phyloP scores from a whole-genome alignment of 53 echinoderm and acorn worm genomes.

The Paelopatides confundens region DNA sequence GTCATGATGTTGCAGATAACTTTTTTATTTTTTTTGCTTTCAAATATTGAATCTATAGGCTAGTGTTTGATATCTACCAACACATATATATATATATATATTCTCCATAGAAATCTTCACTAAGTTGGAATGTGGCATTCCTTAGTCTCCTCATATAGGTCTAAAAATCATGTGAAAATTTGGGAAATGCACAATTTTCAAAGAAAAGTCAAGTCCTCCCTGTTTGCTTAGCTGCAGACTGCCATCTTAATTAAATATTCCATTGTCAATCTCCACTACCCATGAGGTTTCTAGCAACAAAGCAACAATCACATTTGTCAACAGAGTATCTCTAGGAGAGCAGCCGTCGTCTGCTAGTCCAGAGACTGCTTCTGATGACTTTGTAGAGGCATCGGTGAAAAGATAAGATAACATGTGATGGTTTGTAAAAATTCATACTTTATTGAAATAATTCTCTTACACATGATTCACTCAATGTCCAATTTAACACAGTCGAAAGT shows the following conservation, averaged over 20 bases:
- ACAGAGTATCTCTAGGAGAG: slow-evolving; percentile 6
- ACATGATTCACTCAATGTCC: too few species aligned
- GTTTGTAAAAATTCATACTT: too few species aligned
- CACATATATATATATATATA: not conserved
- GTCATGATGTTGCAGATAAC: too few species aligned
- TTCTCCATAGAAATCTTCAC: not conserved
- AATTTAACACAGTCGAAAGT: too few species aligned
- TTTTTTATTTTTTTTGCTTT: too few species aligned
- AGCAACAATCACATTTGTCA: slow-evolving; percentile 35
- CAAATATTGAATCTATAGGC: too few species aligned
- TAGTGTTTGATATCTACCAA: too few species aligned
- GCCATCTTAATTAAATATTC: not conserved
- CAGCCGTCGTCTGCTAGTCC: not conserved
- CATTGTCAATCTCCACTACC: not conserved
- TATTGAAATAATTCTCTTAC: too few species aligned
- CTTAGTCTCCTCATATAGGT: not conserved
- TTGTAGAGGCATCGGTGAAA: too few species aligned
- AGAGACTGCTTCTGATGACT: too few species aligned
- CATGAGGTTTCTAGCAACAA: not conserved
- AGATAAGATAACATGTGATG: too few species aligned
- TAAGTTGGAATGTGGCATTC: not conserved
- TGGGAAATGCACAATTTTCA: not conserved
- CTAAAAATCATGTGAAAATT: not conserved
- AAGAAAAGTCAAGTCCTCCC: not conserved
- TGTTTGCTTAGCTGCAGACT: not conserved